Conservation (phyloP, 2,888 invertebrate species). For the Agrotis segetum region DNA sequence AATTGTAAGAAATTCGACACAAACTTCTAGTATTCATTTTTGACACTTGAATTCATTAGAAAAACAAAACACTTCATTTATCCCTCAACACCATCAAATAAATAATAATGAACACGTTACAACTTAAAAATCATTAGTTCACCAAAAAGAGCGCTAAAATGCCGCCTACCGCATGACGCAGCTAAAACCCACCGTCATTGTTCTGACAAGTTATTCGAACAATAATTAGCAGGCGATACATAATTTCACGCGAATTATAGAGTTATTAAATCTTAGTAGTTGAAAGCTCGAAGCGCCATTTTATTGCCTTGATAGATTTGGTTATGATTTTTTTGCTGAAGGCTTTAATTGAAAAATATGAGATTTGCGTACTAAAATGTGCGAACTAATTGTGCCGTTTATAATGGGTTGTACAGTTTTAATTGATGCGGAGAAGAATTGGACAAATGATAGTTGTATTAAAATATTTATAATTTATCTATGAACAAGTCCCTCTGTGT, state of each 20-base stretch:
- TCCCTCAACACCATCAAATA: conserved; percentile 17
- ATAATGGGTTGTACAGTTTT: conserved; percentile 2
- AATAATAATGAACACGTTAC: conserved; percentile 62
- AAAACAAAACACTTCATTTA: background rate
- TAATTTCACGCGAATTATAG: conserved; percentile 88
- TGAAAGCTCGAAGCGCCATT: conserved; percentile 58
- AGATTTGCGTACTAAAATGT: conserved; percentile 39
- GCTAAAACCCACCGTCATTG: conserved; percentile 72
- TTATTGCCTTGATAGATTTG: conserved; percentile 33
- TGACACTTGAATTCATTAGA: no score
- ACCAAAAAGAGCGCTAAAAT: conserved; percentile 34
- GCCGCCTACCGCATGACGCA: conserved; percentile 57
- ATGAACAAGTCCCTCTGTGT: no score
- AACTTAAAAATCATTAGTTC: conserved; percentile 48
- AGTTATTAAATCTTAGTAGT: conserved; percentile 69
- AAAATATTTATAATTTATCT: no score
- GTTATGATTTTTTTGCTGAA: conserved; percentile 18
- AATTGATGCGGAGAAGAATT: background rate
- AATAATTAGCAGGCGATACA: conserved; percentile 81
- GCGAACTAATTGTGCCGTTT: conserved; percentile 33
- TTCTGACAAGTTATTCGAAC: conserved; percentile 65
- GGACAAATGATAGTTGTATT: no score
- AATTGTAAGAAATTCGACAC: no score
- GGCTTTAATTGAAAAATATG: conserved; percentile 41
- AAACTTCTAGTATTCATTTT: no score